phyloP scores from a whole-genome alignment of 2,113 vertebrate species.

The Falco punctatus region DNA sequence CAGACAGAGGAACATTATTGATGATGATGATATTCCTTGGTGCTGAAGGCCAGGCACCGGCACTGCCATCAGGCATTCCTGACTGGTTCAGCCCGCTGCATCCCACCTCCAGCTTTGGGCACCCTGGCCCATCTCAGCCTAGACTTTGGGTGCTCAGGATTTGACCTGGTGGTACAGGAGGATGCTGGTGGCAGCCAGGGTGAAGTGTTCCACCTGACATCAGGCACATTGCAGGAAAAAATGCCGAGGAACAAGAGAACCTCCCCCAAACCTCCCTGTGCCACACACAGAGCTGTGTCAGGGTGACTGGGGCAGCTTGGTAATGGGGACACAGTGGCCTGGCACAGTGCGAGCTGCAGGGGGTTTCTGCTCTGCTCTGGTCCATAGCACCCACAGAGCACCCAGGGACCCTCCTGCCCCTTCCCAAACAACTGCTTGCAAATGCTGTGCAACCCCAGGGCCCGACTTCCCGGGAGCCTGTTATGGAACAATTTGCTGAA shows the following conservation, averaged over 20 bases:
- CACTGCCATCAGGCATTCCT: not conserved
- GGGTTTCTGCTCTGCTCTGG: rapidly evolving
- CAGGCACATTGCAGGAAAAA: not conserved
- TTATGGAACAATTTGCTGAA: not conserved
- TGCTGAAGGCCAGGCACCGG: not conserved
- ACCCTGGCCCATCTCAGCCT: not conserved
- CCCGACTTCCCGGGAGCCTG: not conserved
- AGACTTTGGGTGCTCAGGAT: not conserved
- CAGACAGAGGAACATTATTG: rapidly evolving
- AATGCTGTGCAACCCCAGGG: not conserved
- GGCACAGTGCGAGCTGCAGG: not conserved
- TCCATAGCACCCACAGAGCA: not conserved
- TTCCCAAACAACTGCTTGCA: not conserved
- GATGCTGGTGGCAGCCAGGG: not conserved
- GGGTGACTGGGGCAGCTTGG: not conserved
- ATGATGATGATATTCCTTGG: not conserved
- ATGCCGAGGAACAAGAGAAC: not conserved
- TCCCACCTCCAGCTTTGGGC: not conserved
- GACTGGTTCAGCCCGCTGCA: not conserved
- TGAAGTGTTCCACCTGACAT: not conserved
- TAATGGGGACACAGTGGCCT: not conserved
- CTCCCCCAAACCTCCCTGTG: not conserved
- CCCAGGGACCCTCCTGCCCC: not conserved
- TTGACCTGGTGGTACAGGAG: not conserved
- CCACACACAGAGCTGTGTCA: not conserved